phyloP scores from a whole-genome alignment of 2,113 vertebrate genomes.

The Odontophorus gujanensis region DNA sequence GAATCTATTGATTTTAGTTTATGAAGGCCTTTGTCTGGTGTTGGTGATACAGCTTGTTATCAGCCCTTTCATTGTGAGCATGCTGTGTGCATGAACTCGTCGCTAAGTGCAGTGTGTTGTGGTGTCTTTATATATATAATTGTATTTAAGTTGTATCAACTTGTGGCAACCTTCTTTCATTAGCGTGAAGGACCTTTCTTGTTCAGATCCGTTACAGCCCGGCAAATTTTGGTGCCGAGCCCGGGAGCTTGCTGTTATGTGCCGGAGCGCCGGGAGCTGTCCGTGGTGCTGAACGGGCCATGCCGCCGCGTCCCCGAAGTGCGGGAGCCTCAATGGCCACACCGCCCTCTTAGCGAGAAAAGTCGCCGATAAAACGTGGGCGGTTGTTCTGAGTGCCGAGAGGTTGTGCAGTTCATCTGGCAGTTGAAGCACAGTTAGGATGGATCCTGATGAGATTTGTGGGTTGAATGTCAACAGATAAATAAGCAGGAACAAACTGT shows the following conservation, averaged over 20 bases:
- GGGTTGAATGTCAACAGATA: rapidly evolving
- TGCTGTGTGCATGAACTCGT: neutral
- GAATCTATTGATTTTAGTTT: neutral
- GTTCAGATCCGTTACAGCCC: neutral
- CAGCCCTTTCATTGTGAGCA: neutral
- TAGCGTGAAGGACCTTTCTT: rapidly evolving
- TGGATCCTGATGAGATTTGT: neutral
- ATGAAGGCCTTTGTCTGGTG: neutral
- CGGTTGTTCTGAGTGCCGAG: too few relatives aligned
- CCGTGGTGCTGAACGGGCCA: neutral
- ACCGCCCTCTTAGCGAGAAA: rapidly evolving
- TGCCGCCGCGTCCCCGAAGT: rapidly evolving
- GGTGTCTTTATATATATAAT: neutral
- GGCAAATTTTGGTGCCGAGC: too few relatives aligned
- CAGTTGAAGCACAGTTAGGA: rapidly evolving
- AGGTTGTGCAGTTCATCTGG: rapidly evolving
- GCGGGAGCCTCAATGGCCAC: rapidly evolving
- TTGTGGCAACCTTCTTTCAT: neutral
- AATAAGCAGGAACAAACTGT: neutral
- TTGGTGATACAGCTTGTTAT: neutral
- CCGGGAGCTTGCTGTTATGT: neutral
- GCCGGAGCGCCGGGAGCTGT: neutral
- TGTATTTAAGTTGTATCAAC: neutral
- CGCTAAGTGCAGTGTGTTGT: rapidly evolving
- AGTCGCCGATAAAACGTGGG: too few relatives aligned